phyloP scores from a whole-genome alignment of 2,113 vertebrate species.

The Aix galericulata region DNA sequence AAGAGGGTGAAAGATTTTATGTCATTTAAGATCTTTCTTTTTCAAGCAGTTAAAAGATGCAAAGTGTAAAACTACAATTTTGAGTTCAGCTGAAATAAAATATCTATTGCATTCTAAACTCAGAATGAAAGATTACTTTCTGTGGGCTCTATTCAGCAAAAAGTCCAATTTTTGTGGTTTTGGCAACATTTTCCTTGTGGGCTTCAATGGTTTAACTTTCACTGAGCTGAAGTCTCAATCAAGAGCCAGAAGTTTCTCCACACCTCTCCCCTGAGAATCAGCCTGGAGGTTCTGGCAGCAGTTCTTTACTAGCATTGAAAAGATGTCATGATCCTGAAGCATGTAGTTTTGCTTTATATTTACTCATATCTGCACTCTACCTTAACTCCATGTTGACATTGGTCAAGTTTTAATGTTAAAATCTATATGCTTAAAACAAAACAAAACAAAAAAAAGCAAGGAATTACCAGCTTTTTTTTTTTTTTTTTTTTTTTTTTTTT shows the following conservation, averaged over 20 bases:
- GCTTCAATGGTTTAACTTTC: slow-evolving; percentile 61
- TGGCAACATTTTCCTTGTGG: slow-evolving; percentile 35
- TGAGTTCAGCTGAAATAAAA: slow-evolving; percentile 18
- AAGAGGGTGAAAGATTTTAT: not conserved
- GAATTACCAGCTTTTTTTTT: not conserved
- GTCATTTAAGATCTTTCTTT: not conserved
- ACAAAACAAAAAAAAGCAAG: not conserved
- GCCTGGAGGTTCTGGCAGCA: slow-evolving; percentile 40
- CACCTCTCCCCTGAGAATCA: slow-evolving; percentile 50
- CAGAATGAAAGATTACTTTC: slow-evolving; percentile 44
- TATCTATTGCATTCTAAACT: not conserved
- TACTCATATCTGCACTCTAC: not conserved
- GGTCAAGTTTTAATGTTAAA: not conserved
- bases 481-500: not conserved
- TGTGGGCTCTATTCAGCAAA: slow-evolving; percentile 10
- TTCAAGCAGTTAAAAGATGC: not conserved
- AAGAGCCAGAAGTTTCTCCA: slow-evolving; percentile 64
- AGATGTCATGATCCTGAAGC: slow-evolving; percentile 14
- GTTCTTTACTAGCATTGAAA: slow-evolving; percentile 43
- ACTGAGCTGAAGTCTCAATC: slow-evolving; percentile 51
- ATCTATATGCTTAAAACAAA: not conserved
- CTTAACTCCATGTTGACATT: slow-evolving; percentile 27
- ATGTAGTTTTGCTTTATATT: slow-evolving; percentile 28
- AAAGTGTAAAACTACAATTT: not conserved
- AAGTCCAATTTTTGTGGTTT: slow-evolving; percentile 49